Evolutionary conservation across 2,797 vertebrate species (phyloP), one percentile per base, ranked within the genome.

Genomic region (Ptychobarbus kaznakovi): DNA sequence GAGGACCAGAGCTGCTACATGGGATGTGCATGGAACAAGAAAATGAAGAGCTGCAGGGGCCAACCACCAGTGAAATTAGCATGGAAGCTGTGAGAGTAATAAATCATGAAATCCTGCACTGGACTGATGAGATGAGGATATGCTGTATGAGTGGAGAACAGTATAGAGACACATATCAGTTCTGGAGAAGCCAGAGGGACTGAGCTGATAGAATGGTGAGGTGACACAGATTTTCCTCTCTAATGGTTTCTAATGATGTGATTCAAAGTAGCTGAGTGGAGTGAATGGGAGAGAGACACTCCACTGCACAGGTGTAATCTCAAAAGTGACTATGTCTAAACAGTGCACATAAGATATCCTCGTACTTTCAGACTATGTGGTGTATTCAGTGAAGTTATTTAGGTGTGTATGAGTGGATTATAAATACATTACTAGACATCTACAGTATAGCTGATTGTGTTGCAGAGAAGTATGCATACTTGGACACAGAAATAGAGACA

Each of bases 181-280:
- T 82, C 28, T 58, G 42, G n/a, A 69, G 51, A 68, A 68, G 32
- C 32, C 65, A 68, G 32, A 46, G 25, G n/a, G 10, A 18, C 28
- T 49, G 73, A 65, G 44, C 65, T 73, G 79, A 53, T 79, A 35
- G 74, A 66, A 40, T 61, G 46, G 46, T 73, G 79, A 77, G 66
- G 53, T 79, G 44, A 85, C 63, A 56, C 83, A 61, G 56, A 79
- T 75, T 82, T 73, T 46, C 56, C 58, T 63, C 80, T 86, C 69
- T 83, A 75, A 80, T 88, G 80, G 61, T 80, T 82, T 76, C 58
- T 75, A 80, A 80, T 56, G 28, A 88, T 86, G 75, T 38, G n/a
- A 35, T 68, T 86, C 61, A 83, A 40, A 28, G 82, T 22, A 46
- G 40, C 53, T 80, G 15, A 68, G 44, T 61, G 6, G 11, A 61